These are phyloP conservation scores for Drosophila ercepeae DNA, from an alignment of 1,140 invertebrate species.

Conservation along the genomic window DNA sequence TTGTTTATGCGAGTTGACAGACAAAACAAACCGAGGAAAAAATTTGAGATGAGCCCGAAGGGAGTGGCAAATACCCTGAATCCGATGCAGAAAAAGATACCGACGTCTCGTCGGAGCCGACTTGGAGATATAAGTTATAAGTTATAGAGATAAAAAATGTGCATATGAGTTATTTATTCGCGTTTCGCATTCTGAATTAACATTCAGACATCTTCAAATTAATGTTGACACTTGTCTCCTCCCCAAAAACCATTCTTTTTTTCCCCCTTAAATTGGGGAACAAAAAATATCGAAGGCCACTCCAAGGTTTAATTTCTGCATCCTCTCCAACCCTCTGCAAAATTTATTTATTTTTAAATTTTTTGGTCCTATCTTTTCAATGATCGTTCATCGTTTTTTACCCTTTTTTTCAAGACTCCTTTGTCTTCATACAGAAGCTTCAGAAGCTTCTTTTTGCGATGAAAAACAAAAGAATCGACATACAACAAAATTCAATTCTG, in stretches of 20 bases:
- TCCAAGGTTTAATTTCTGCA: conserved; percentile 47
- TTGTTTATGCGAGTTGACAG: conserved; percentile 73
- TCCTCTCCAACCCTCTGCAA: conserved; percentile 8
- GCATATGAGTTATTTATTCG: conserved; percentile 73
- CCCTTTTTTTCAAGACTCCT: background rate
- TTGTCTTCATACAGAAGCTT: conserved; percentile 15
- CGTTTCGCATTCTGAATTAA: conserved; percentile 62
- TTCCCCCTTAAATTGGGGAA: conserved; percentile 9
- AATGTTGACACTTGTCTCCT: conserved; percentile 73
- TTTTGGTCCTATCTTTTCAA: background rate
- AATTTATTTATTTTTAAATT: conserved; percentile 11
- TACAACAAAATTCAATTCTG: conserved; percentile 29
- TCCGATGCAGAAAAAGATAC: conserved; percentile 56
- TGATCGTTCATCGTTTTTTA: background rate
- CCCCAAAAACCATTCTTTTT: conserved; percentile 25
- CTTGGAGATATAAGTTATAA: conserved; percentile 32
- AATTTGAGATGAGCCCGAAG: conserved; percentile 51
- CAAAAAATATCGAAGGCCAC: conserved; percentile 49
- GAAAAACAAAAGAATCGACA: conserved; percentile 47
- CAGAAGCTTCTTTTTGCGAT: conserved; percentile 10
- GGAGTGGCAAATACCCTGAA: conserved; percentile 64
- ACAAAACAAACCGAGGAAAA: conserved; percentile 55
- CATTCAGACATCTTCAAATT: conserved; percentile 69
- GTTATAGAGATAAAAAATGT: conserved; percentile 52
- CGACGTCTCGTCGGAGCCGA: conserved; percentile 1